A percentile compares a stretch with the other conserved stretches of the same genome.
phyloP scores from a whole-genome alignment of 1,140 invertebrate species.

The Eriocheir sinensis region DNA sequence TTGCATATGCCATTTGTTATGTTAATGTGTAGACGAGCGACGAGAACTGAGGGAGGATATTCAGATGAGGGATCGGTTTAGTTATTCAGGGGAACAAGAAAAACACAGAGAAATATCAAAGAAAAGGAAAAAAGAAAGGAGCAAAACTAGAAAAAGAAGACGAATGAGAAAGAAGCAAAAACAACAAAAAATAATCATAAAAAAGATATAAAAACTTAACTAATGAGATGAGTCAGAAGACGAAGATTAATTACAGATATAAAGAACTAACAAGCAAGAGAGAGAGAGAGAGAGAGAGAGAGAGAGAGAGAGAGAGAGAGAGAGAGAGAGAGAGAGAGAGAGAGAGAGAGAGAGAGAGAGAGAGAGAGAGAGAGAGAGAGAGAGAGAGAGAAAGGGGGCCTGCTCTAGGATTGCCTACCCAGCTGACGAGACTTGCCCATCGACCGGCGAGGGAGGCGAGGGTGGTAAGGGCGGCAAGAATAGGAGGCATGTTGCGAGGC shows the following conservation, averaged over 20 bases:
- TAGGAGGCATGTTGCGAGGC: neutral
- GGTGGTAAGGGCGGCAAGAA: constrained; percentile 10
- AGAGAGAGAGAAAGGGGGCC: neutral
- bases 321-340: neutral
- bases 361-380: neutral
- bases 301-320: neutral
- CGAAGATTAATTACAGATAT: too few relatives aligned
- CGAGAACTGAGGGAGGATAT: too few relatives aligned
- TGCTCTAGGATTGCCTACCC: neutral
- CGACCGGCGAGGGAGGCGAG: neutral
- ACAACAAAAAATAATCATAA: neutral
- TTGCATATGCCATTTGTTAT: too few relatives aligned
- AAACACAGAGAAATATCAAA: neutral
- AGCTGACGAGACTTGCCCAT: neutral
- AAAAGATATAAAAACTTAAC: too few relatives aligned
- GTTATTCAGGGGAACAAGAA: neutral
- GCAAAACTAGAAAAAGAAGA: neutral
- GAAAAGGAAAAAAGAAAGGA: neutral
- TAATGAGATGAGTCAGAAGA: too few relatives aligned
- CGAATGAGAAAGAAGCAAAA: too few relatives aligned
- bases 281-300: neutral
- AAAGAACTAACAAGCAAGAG: too few relatives aligned
- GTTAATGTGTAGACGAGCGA: too few relatives aligned
- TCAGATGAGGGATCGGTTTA: too few relatives aligned
- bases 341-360: neutral